These are phyloP conservation scores for Penaeus indicus DNA, from an alignment of 1,140 invertebrate species.

Conservation along the genomic window DNA sequence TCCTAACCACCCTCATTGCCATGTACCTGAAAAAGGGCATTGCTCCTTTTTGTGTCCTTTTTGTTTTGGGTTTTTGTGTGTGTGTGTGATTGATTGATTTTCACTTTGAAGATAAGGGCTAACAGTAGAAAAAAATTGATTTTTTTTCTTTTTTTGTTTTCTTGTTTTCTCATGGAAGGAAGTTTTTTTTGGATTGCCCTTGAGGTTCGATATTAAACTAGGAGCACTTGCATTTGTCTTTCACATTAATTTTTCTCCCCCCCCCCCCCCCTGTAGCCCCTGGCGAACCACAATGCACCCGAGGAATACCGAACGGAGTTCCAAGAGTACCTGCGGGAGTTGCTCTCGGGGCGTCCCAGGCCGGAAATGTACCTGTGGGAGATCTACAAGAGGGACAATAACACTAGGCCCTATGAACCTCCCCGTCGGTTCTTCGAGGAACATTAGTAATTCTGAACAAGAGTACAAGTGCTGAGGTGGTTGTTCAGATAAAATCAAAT, in stretches of 20 bases:
- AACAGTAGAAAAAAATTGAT: too few relatives aligned
- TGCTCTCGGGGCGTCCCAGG: slow-evolving; percentile 29
- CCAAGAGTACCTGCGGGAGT: background rate
- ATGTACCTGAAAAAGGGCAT: slow-evolving; percentile 58
- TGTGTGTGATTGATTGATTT: too few relatives aligned
- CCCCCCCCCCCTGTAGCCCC: background rate
- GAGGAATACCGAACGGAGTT: slow-evolving; percentile 44
- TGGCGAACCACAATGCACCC: slow-evolving; percentile 29
- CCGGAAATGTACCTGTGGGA: slow-evolving; percentile 52
- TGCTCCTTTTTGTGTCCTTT: background rate
- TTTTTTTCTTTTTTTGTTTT: background rate
- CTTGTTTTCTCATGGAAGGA: background rate
- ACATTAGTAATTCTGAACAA: slow-evolving; percentile 24
- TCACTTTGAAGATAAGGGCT: too few relatives aligned
- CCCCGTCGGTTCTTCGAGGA: slow-evolving; percentile 46
- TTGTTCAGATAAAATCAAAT: too few relatives aligned
- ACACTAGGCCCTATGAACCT: slow-evolving; percentile 19
- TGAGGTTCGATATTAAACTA: background rate
- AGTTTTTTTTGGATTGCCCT: background rate
- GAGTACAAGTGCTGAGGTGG: too few relatives aligned
- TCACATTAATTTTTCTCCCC: background rate
- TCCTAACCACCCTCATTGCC: slow-evolving; percentile 34
- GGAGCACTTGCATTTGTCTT: too few relatives aligned
- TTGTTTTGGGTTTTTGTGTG: too few relatives aligned
- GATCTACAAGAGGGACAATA: slow-evolving; percentile 48